Base-by-base conservation (phyloP, 2,797 vertebrate species). In the Spinus olivaceus region DNA sequence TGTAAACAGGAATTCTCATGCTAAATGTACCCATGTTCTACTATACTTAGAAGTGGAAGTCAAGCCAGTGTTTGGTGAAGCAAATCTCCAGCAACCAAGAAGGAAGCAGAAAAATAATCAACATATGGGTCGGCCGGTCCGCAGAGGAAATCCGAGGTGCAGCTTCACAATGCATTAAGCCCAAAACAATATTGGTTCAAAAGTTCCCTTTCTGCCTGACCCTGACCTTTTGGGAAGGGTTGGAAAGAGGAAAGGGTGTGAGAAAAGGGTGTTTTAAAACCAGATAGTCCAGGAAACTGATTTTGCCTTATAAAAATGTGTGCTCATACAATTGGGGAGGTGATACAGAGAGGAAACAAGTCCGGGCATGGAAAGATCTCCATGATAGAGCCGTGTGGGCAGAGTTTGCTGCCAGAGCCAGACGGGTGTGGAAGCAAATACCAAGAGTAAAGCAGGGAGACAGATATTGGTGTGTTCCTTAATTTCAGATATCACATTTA, bases 1-100 rank as follows among this genome's bases (percentile, higher is more conserved):
- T 63, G 72, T 92, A 94, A 97, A 95, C 95, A 96, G 92, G 94
- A 97, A 95, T 94, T 97, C 85, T 76, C 72, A 57, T 66, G 66
- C 44, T 94, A 79, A 86, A 70, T 63, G 77, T 92, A 46, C 64
- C 59, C 51, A 0, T 35, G 37, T 37, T 37, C 65, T 81, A 80
- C 91, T 96, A 92, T 96, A 90, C 80, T 93, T 95, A 96, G 92
- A 84, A 81, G 79, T 86, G 79, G 94, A 96, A 95, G 79, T 91
- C 65, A 91, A 69, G 79, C 24, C 79, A 78, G 14, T 60, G 70
- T 90, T 92, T 71, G 77, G 87, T 83, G 73, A 88, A 91, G 74
- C 28, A 90, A 78, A 72, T 35, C 81, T 92, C 60, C 80, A 79
- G 63, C 82, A 91, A 94, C 32, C 14, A 84, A 66, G 92, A 70